Percentiles rank a stretch among this genome's conserved stretches.
Conservation (phyloP, 2,797 vertebrate genomes). For the Melanotaenia parkinsoni region DNA sequence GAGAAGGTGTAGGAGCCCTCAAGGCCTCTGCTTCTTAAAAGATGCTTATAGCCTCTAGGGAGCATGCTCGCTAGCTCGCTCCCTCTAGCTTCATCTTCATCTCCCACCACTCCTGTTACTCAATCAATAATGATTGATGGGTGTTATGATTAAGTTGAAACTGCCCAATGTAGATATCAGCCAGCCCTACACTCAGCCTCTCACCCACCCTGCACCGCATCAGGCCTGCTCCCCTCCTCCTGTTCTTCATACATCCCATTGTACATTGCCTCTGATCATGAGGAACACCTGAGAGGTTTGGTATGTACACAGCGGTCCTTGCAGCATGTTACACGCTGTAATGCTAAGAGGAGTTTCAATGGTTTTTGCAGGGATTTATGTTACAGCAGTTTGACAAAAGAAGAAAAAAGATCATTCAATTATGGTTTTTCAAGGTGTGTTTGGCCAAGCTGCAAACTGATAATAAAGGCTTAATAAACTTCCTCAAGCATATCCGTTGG, state of each 20-base stretch:
- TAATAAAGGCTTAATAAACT: slow-evolving; percentile 23
- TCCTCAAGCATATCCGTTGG: slow-evolving; percentile 31
- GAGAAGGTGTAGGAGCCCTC: slow-evolving; percentile 58
- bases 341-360: slow-evolving; percentile 48
- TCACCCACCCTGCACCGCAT: neutral
- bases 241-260: slow-evolving; percentile 28
- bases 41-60: slow-evolving; percentile 68
- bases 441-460: slow-evolving; percentile 34
- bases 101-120: slow-evolving; percentile 43
- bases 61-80: slow-evolving; percentile 44
- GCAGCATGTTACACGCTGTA: slow-evolving; percentile 25
- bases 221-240: neutral
- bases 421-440: slow-evolving; percentile 9
- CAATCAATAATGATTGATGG: slow-evolving; percentile 77
- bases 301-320: slow-evolving; percentile 28
- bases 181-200: neutral
- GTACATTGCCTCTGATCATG: slow-evolving; percentile 33
- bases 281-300: slow-evolving; percentile 28
- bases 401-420: slow-evolving; percentile 11
- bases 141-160: slow-evolving; percentile 53
- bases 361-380: slow-evolving; percentile 37
- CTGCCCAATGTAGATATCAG: slow-evolving; percentile 66
- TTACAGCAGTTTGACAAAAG: slow-evolving; percentile 10
- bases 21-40: slow-evolving; percentile 59
- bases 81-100: slow-evolving; percentile 43